Conservation (phyloP, 2,797 vertebrate species). For the Falco columbarius region DNA sequence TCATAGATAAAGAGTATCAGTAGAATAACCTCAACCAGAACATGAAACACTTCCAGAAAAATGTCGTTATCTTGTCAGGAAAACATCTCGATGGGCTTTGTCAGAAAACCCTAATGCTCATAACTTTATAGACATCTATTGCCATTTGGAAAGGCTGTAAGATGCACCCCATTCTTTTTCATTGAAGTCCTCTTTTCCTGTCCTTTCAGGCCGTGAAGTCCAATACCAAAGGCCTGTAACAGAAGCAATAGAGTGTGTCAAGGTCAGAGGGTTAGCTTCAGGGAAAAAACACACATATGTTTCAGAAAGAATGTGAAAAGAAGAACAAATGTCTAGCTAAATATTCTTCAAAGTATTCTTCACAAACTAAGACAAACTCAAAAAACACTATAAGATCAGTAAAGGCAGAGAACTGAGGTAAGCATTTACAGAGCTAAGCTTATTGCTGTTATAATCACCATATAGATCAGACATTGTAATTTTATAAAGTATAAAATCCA, state of each 20-base stretch:
- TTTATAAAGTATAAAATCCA: background rate
- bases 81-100: background rate
- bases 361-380: background rate
- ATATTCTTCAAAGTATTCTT: background rate
- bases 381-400: fast-evolving
- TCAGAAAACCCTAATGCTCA: background rate
- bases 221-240: background rate
- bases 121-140: background rate
- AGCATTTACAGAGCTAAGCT: background rate
- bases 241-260: background rate
- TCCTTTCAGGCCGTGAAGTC: background rate
- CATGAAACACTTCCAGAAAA: constrained; percentile 9
- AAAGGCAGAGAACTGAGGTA: background rate
- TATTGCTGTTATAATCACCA: background rate
- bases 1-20: constrained; percentile 3
- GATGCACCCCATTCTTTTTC: background rate
- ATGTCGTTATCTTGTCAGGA: background rate
- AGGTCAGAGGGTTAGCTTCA: background rate
- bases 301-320: background rate
- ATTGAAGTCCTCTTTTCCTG: background rate
- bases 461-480: background rate
- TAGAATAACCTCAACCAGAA: background rate
- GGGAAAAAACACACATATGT: background rate
- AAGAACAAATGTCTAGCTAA: background rate
- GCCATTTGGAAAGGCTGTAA: background rate